Conservation (phyloP, 2,113 vertebrate species). For the Synodontis membranacea region DNA sequence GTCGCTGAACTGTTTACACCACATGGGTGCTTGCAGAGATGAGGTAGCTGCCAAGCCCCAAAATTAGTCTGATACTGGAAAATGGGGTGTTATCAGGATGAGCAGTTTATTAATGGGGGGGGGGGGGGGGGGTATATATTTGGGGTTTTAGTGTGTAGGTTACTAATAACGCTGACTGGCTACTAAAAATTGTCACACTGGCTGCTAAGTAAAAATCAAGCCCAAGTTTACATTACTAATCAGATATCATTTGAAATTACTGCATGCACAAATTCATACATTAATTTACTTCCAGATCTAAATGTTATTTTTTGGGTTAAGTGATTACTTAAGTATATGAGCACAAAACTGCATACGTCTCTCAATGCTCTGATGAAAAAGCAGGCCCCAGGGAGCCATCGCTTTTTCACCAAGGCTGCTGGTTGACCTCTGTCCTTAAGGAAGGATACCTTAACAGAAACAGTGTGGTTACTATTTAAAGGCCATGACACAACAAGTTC, state of each 20-base stretch:
- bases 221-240: neutral
- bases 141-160: neutral
- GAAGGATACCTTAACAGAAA: conserved; percentile 19
- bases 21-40: neutral
- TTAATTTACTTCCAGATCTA: neutral
- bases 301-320: neutral
- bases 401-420: neutral
- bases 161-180: neutral
- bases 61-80: neutral
- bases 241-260: neutral
- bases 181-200: neutral
- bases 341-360: conserved; percentile 7
- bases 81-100: neutral
- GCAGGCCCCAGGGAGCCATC: neutral
- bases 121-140: too few species aligned
- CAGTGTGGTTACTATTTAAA: conserved; percentile 41
- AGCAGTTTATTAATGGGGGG: too few species aligned
- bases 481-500: conserved; percentile 20
- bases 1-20: neutral
- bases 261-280: neutral
- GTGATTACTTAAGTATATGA: neutral
- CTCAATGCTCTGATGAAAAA: neutral
- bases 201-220: neutral
- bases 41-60: neutral
- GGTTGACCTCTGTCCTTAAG: conserved; percentile 24